Percentiles rank a stretch among this genome's conserved stretches.
Evolutionary conservation across 2,797 vertebrate species (phyloP).

Genomic region (Halcyon chelicuti): DNA sequence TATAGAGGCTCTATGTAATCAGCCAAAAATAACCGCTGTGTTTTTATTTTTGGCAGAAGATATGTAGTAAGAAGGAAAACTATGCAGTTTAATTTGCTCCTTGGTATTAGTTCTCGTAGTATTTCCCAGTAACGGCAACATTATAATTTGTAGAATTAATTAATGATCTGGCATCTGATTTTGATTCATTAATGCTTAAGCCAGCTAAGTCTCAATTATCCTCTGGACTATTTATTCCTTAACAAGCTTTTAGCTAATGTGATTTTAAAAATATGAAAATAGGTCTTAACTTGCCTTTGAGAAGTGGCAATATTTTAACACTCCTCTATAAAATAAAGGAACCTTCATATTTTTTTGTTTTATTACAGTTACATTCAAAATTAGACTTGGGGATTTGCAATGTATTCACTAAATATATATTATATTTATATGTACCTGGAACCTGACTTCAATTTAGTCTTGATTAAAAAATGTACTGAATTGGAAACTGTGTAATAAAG

Average conservation of each 20-base stretch:
- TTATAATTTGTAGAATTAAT: constrained; percentile 77
- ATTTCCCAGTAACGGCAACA: constrained; percentile 65
- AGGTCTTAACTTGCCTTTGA: constrained; percentile 65
- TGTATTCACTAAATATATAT: constrained; percentile 45
- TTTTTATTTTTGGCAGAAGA: constrained; percentile 24
- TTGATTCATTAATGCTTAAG: constrained; percentile 76
- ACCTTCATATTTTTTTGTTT: neutral
- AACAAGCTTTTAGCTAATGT: constrained; percentile 74
- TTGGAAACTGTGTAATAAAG: constrained; percentile 72
- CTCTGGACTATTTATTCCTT: constrained; percentile 75
- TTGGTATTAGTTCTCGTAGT: constrained; percentile 58
- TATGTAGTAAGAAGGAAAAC: neutral
- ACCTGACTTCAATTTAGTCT: constrained; percentile 65
- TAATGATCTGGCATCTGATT: constrained; percentile 77
- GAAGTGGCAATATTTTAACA: constrained; percentile 22
- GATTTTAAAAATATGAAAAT: constrained; percentile 65
- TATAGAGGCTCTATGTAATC: neutral
- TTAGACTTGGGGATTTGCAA: constrained; percentile 16
- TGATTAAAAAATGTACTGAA: constrained; percentile 73
- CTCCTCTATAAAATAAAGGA: constrained; percentile 45
- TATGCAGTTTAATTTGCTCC: constrained; percentile 53
- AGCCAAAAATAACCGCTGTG: neutral
- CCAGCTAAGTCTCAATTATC: constrained; percentile 76
- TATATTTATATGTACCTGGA: constrained; percentile 56
- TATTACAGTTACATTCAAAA: constrained; percentile 38